A percentile compares a stretch with the other conserved stretches of the same genome.
phyloP scores from a whole-genome alignment of 2,888 invertebrate species.

The Drosophila rubida region DNA sequence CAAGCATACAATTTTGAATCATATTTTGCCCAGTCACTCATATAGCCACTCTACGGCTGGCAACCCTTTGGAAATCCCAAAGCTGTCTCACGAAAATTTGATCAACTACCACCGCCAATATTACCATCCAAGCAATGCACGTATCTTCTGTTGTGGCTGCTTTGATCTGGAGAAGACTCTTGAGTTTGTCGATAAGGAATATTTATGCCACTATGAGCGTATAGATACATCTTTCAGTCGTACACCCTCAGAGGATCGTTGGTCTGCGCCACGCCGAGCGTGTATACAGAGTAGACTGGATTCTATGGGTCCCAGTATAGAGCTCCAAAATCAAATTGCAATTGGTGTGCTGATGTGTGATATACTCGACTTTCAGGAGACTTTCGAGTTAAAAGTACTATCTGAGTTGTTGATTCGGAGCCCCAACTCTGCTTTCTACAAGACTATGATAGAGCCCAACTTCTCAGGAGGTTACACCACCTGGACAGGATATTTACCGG shows the following conservation, averaged over 20 bases:
- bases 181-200: constrained; percentile 90
- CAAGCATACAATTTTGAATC: constrained; percentile 89
- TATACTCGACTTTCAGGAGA: constrained; percentile 90
- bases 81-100: constrained; percentile 91
- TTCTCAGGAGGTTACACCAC: constrained; percentile 95
- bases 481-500: constrained; percentile 91
- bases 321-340: constrained; percentile 93
- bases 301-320: constrained; percentile 91
- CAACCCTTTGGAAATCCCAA: constrained; percentile 94
- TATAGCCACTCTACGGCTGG: constrained; percentile 96
- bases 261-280: constrained; percentile 88
- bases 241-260: constrained; percentile 91
- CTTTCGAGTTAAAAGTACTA: constrained; percentile 91
- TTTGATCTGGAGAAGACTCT: constrained; percentile 92
- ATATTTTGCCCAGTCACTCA: constrained; percentile 92
- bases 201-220: constrained; percentile 87
- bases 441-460: constrained; percentile 93
- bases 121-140: constrained; percentile 96
- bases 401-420: constrained; percentile 93
- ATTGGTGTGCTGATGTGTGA: constrained; percentile 92
- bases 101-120: constrained; percentile 92
- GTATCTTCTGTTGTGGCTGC: constrained; percentile 96
- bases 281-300: constrained; percentile 91
- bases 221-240: constrained; percentile 88
- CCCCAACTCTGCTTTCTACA: constrained; percentile 96